Evolutionary conservation across 2,888 invertebrate species (phyloP), one percentile per base, ranked within the genome.

Genomic region (Chalcis sispes): DNA sequence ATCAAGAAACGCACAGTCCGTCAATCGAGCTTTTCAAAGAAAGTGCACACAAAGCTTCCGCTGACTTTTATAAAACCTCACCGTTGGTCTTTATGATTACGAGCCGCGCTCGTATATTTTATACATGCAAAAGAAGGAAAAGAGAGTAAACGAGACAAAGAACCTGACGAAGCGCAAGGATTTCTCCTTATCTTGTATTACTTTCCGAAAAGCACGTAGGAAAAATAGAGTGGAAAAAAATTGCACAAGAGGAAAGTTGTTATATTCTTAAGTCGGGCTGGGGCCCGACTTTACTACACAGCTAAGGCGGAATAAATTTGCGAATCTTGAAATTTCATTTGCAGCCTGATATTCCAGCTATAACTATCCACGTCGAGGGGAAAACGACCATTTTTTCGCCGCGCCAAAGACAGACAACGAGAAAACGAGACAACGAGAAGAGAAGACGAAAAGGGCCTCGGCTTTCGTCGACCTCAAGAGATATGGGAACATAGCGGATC

Each of bases 321-420:
- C 46, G 36, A 72, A 48, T 72, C 48, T 64, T 58, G 46, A 72
- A 65, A 65, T 72, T 58, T 56, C 29, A 72, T 72, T 72, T 65
- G 48, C 56, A 72, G 64, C 64, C 32, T 36, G 64, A 72, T 72
- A 65, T 65, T 65, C 42, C n/a, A n/a, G 15, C 27, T 52, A 25
- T 52, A 13, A 4, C 23, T 2, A 18, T 10, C 27, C 29, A 56
- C 10, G 36, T 42, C 64, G 13, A 36, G 46, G 36, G 36, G 18
- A 20, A 36, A 36, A 36, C 25, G 27, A 25, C n/a, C n/a, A 62
- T 62, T 62, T 13, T 29, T n/a, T 20, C 25, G 42, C 42, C 4
- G 25, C 18, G 32, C 62, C 8, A 48, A 46, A 46, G 62, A 29
- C 42, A 66, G 7, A 4, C 5, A 5, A 15, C 18, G 42, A 3